Conservation (phyloP, 64 coral and sea anemone genomes). For the Dendronephthya gigantea region DNA sequence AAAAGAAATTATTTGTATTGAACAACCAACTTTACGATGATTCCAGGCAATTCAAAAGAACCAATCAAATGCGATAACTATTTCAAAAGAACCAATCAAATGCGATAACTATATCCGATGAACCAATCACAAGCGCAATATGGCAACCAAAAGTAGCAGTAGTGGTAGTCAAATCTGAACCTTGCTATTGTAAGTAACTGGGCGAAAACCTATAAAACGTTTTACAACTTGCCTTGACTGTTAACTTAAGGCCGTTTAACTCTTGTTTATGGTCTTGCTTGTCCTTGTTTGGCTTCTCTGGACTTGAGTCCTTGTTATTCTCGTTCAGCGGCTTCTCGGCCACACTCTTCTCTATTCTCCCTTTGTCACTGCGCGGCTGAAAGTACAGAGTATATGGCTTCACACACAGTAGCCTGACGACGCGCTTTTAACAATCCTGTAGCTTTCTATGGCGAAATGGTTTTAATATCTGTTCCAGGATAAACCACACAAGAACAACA, state of each 20-base stretch:
- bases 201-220: neutral
- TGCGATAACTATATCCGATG: too few species aligned
- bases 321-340: neutral
- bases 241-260: neutral
- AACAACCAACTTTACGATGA: neutral
- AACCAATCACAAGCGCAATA: too few species aligned
- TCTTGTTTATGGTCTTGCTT: neutral
- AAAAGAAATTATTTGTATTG: neutral
- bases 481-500: too few species aligned
- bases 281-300: neutral
- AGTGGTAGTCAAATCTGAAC: too few species aligned
- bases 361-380: neutral
- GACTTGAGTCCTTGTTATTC: neutral
- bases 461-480: too few species aligned
- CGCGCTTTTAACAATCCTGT: too few species aligned
- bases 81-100: too few species aligned
- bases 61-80: neutral
- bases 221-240: neutral
- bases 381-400: neutral
- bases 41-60: neutral
- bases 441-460: too few species aligned
- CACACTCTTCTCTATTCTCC: neutral
- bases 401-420: neutral
- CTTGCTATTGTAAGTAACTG: too few species aligned
- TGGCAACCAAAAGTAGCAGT: too few species aligned